Evolutionary conservation across 2,888 invertebrate genomes (phyloP), one percentile per base, ranked within the genome.

Genomic region (Molanna angustata): DNA sequence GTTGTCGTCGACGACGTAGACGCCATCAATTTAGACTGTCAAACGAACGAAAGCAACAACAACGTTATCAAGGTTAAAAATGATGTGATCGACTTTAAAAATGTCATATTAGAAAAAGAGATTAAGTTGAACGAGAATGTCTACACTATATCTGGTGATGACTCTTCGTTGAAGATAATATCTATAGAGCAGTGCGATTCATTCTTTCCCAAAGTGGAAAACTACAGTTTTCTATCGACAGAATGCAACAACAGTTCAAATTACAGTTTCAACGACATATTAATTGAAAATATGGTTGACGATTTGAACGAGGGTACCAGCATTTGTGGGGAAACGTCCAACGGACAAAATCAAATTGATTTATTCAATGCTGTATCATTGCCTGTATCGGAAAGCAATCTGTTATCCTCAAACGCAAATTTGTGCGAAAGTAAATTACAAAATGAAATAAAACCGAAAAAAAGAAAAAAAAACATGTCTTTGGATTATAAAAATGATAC

Each of bases 151-250:
- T 13, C 56, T 3, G 52, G 47, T 3, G 49, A 56, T 17, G 51
- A 56, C 18, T 49, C 48, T 44, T 52, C 56, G 7, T 18, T 56
- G 17, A 48, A 56, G 35, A 49, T 56, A 6, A 56, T 56, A 19
- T 56, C 56, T 9, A 33, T 53, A 2, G 52, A 56, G n/a, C 45
- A 56, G 32, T 52, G 44, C 16, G 52, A 56, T 17, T 40, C 51
- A 6, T 18, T 56, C 16, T 40, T 52, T 32, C 20, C 16, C 18
- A 52, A 52, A 52, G 27, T 31, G n/a, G 47, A 42, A 2, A 35
- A 48, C 17, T 40, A 39, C 3, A 48, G 37, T 18, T 48, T 17
- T 1, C 37, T 47, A 16, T 37, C 48, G n/a, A 48, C 31, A n/a
- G n/a, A n/a, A n/a, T n/a, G n/a, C n/a, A 33, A 14, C 3, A 37